Base-by-base conservation (phyloP, 2,113 vertebrate genomes). In the Empidonax alnorum region DNA sequence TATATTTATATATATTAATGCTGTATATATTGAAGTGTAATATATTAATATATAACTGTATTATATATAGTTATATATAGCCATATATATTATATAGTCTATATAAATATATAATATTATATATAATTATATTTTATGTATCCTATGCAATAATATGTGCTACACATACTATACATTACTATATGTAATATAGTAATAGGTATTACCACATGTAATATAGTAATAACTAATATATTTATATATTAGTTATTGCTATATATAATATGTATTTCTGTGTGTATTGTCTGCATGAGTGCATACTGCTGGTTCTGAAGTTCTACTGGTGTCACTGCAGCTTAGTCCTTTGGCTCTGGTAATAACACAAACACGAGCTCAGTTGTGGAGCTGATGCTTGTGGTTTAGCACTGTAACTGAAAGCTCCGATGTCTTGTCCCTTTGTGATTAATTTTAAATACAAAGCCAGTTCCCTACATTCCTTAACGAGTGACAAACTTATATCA, bases 281-380 rank as follows among this genome's bases (percentile, higher is more conserved):
- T 8, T 31, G 9, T 24, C 13, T 65, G 5, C 31, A 1, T 19
- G 31, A 3, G 10, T 21, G 1, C 1, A 2, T 25, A 1, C 12
- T 35, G 27, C 42, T 35, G 62, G 46, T 35, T 35, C 35, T 35
- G 35, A 31, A 50, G 1, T 39, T 33, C 24, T 19, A 11, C 37
- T 53, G 0, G 3, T 17, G 35, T 1, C 3, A 31, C 35, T 67
- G 25, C 30, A 12, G 53, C 17, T 23, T 7, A 27, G 46, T 15
- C 12, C 46, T 65, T 28, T 42, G 33, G 37, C 52, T 76, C 41
- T 7, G 8, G 7, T 42, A 41, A 4, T 56, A 39, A 58, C 53
- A 18, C 19, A 44, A 56, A 8, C 20, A 19, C 0, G 6, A 33
- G 24, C 50, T 23, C 23, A 28, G 20, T 9, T 68, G 44, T 67